Base-by-base conservation (phyloP, 2,797 vertebrate species). In the Antrozous pallidus region DNA sequence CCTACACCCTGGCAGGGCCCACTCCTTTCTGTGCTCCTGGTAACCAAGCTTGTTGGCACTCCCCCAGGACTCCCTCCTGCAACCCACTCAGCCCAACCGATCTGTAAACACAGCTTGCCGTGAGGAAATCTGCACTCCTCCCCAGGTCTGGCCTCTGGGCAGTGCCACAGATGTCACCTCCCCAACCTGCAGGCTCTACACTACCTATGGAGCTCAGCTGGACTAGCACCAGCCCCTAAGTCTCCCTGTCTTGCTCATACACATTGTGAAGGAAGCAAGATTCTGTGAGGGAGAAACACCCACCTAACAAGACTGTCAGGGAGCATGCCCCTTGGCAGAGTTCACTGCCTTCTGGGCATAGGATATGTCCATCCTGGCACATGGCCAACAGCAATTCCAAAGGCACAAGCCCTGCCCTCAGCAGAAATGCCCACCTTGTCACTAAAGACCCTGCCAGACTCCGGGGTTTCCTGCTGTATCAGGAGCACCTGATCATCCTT, bases 31-130 rank as follows among this genome's bases (percentile, higher is more conserved):
- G 63, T n/a, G 38, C 85, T 95, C 95, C 74, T 94, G 88, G 93
- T 94, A 96, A 97, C 88, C 74, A 65, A 54, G 70, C 42, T 93
- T 40, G 73, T 78, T 96, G 97, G 94, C 94, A 67, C 11, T 2
- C 36, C 9, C 94, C 87, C 94, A 90, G 45, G 82, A 90, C 73
- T 74, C 74, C 73, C 74, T 96, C 88, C 86, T 75, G 78, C 14
- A 85, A 93, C 22, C 78, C 70, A 71, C 78, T 92, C 40, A 77
- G 93, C n/a, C 85, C 17, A 14, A 58, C 38, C 85, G 74, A 75
- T 58, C 73, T 74, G 61, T 81, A 88, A 88, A 90, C 86, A 92
- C 63, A 92, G 93, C 58, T 78, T 42, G 18, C 11, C 49, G 16
- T 5, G 28, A 73, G 12, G 47, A 70, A 33, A n/a, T 71, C 79